Evolutionary conservation across 2,797 vertebrate species (phyloP), one percentile per base, ranked within the genome.

Genomic region (Poecilia picta): DNA sequence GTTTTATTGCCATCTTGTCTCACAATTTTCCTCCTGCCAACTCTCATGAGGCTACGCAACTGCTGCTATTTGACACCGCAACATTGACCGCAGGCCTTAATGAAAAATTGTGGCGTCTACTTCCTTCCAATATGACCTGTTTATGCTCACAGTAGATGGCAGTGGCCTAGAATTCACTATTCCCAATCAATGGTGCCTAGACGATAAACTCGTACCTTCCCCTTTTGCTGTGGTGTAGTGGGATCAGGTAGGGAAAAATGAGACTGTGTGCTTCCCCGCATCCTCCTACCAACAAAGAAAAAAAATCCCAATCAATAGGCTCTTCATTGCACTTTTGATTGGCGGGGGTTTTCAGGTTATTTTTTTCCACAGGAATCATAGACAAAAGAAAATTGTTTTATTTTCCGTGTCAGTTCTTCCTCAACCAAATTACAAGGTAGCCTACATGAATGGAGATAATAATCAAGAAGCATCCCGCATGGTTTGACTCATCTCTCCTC

Each of bases 271-370:
- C 1, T 12, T 13, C 55, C 55, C n/a, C 3, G 12, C 28, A 59
- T n/a, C 12, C 55, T 15, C 55, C 55, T 31, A 12, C 10, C 4
- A 57, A 57, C 28, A 13, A 57, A 4, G 59, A 51, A 1, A n/a
- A 15, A 8, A 41, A n/a, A 79, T 84, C 66, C 0, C 78, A 92
- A 91, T 93, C 91, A 82, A 91, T 93, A 87, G 11, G 23, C 88
- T 89, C 91, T 91, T 89, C 85, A 90, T 89, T 91, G 80, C 81
- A 28, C 47, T 76, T 83, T 79, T 87, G 89, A 91, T 85, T 88
- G 87, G 82, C 75, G 73, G 78, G 77, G 62, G 66, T 79, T 84
- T 85, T 83, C 64, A 84, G 84, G 89, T 92, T 85, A 89, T 88
- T 51, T 20, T 89, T 87, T 86, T 79, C 77, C 45, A 64, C 79